Evolutionary conservation across 2,797 vertebrate species (phyloP), one percentile per base, ranked within the genome.

Genomic region (Myotis findleyi): DNA sequence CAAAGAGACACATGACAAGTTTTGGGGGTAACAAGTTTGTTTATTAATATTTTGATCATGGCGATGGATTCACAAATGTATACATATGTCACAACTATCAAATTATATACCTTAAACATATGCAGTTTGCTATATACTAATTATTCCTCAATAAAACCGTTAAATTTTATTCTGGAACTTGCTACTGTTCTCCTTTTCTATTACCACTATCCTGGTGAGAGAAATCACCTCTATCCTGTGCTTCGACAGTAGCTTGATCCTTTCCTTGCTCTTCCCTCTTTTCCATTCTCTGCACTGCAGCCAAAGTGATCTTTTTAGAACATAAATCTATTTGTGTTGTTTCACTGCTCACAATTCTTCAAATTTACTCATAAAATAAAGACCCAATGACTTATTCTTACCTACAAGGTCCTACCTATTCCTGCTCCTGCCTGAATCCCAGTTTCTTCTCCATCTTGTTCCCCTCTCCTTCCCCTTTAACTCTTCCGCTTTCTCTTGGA

Each of bases 11-110:
- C 6, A 55, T 47, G 14, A n/a, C 1, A 53, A 82, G 21, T 66
- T 91, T 82, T 47, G 6, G 36, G 36, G n/a, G 33, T 80, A 36
- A 94, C 11, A 55, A 80, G 41, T 44, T 51, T 44, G 47, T 66
- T 95, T 38, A 30, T 57, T 83, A 47, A 47, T 47, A 91, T 95
- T 95, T 94, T 95, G 79, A 92, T 83, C 85, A 33, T 62, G 62
- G 33, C 11, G 44, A 71, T n/a, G 13, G 25, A 66, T 93, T 95
- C 76, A 85, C 57, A 95, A 95, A 91, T 55, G 14, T 44, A 62
- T 38, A 83, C 25, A 33, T 57, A 68, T 44, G 41, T 69, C 79
- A 91, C 49, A 41, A 66, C 18, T 86, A 23, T 79, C 55, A 95
- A 76, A 47, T 2, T 69, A 44, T 57, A 62, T 30, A 53, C 49